Evolutionary conservation across 1,140 invertebrate species (phyloP).

Genomic region (Trinorchestia longiramus): DNA sequence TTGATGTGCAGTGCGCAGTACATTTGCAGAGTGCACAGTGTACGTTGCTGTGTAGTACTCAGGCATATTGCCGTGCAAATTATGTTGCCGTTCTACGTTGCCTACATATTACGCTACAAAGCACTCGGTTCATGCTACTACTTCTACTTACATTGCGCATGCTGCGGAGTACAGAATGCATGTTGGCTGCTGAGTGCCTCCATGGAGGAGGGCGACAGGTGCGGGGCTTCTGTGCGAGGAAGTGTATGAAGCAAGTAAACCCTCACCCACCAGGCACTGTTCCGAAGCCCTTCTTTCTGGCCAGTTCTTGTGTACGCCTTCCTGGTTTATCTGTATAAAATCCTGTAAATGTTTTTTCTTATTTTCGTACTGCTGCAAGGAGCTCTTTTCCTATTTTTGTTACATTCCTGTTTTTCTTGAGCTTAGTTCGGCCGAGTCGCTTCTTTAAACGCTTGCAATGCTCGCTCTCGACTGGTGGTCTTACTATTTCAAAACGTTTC

Average conservation of each 20-base stretch:
- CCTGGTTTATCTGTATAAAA: slow-evolving; percentile 51
- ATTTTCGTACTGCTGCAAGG: slow-evolving; percentile 39
- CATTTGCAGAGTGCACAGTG: background rate
- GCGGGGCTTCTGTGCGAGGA: background rate
- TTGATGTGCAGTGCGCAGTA: background rate
- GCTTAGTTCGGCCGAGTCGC: slow-evolving; percentile 38
- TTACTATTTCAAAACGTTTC: slow-evolving; percentile 7
- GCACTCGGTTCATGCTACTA: background rate
- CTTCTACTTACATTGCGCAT: background rate
- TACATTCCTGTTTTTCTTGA: slow-evolving; percentile 53
- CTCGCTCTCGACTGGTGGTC: slow-evolving; percentile 21
- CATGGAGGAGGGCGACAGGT: background rate
- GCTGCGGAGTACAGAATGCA: background rate
- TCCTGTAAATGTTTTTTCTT: slow-evolving; percentile 54
- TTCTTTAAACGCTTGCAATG: slow-evolving; percentile 23
- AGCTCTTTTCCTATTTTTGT: slow-evolving; percentile 51
- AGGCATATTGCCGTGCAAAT: background rate
- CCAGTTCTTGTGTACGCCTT: slow-evolving; percentile 27
- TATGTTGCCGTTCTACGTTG: background rate
- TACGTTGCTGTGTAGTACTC: background rate
- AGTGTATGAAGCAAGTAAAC: background rate
- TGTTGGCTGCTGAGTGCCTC: background rate
- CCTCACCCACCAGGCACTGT: background rate
- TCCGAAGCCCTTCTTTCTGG: background rate
- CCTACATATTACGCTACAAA: background rate